Conservation (phyloP, 2,888 invertebrate genomes). For the Leptodirus hochenwartii region DNA sequence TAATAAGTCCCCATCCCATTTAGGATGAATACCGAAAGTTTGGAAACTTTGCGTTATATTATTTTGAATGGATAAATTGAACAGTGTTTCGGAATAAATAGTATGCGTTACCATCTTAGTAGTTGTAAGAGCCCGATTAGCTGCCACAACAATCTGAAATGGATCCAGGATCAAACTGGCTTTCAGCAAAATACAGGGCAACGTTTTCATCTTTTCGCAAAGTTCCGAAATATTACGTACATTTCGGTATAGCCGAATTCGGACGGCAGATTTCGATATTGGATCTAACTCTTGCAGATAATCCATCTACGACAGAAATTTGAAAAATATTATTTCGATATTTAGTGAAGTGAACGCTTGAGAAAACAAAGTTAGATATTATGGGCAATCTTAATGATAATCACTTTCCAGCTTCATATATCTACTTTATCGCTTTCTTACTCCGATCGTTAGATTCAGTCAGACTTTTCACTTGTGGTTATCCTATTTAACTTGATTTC, state of each 20-base stretch:
- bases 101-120: conserved; percentile 40
- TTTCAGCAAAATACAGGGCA: conserved; percentile 44
- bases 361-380: too few relatives aligned
- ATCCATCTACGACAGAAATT: too few relatives aligned
- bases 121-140: conserved; percentile 42
- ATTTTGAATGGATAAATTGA: conserved; percentile 45
- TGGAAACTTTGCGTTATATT: conserved; percentile 49
- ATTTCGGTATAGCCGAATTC: conserved; percentile 34
- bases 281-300: conserved; percentile 16
- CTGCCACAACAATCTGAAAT: conserved; percentile 43
- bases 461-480: too few relatives aligned
- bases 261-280: conserved; percentile 15
- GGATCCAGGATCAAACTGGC: conserved; percentile 39
- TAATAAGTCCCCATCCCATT: conserved; percentile 29
- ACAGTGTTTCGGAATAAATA: conserved; percentile 46
- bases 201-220: conserved; percentile 31
- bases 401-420: too few relatives aligned
- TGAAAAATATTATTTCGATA: too few relatives aligned
- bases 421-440: too few relatives aligned
- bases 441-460: too few relatives aligned
- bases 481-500: too few relatives aligned
- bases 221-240: conserved; percentile 38
- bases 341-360: too few relatives aligned
- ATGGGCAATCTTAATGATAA: too few relatives aligned
- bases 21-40: conserved; percentile 50